phyloP scores from a whole-genome alignment of 2,888 invertebrate species.

The Alitta virens region DNA sequence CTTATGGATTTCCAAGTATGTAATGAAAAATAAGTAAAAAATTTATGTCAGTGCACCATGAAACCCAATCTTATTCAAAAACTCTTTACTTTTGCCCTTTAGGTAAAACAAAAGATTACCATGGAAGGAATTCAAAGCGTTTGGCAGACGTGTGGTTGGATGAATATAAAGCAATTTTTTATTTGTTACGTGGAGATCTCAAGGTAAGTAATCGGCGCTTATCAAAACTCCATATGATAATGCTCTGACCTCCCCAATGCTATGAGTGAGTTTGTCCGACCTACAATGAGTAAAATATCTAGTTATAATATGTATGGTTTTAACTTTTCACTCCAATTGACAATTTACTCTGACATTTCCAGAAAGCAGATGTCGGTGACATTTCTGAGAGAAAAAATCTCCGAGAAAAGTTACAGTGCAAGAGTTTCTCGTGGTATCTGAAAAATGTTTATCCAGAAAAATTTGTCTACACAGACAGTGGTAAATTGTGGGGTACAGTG shows the following conservation, averaged over 20 bases:
- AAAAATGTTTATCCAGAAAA: slow-evolving; percentile 86
- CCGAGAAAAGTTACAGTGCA: slow-evolving; percentile 78
- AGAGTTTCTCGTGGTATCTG: slow-evolving; percentile 88
- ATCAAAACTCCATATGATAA: no score
- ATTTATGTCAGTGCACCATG: no score
- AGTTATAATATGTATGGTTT: background rate
- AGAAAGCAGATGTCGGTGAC: slow-evolving; percentile 69
- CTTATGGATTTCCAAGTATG: slow-evolving; percentile 80
- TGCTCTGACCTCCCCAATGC: no score
- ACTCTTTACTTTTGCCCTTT: no score
- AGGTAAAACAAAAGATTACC: slow-evolving; percentile 52
- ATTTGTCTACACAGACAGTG: slow-evolving; percentile 73
- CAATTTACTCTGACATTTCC: slow-evolving; percentile 24
- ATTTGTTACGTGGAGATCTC: slow-evolving; percentile 65
- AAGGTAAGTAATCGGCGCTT: no score
- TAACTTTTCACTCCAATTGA: no score
- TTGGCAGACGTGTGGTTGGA: slow-evolving; percentile 98
- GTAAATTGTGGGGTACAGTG: slow-evolving; percentile 69
- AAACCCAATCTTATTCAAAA: no score
- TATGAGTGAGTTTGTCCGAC: no score
- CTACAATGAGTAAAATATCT: background rate
- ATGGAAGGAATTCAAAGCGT: slow-evolving; percentile 92
- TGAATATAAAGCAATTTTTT: slow-evolving; percentile 87
- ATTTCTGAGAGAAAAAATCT: slow-evolving; percentile 76
- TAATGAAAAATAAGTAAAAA: no score